A percentile compares a stretch with the other conserved stretches of the same genome.
These are phyloP conservation scores for Endotricha flammealis DNA, from an alignment of 2,888 invertebrate species.

Conservation along the genomic window DNA sequence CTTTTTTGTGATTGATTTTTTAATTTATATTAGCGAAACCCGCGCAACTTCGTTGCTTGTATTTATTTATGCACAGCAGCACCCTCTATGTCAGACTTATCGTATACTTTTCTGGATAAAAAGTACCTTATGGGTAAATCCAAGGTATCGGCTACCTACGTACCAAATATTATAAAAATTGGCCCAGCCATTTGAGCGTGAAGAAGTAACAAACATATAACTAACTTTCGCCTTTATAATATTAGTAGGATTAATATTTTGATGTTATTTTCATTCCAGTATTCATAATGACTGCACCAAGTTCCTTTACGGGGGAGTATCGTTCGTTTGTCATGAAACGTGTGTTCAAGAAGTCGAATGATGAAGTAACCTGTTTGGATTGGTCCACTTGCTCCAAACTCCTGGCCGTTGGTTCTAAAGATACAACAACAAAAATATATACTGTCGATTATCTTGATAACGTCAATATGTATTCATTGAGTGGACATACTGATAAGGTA, in stretches of 20 bases:
- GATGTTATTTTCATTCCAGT: constrained; percentile 69
- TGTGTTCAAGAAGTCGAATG: constrained; percentile 88
- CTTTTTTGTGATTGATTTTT: too few species aligned
- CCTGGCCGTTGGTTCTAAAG: constrained; percentile 93
- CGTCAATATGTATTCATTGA: constrained; percentile 85
- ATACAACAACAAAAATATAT: constrained; percentile 91
- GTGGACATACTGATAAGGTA: constrained; percentile 92
- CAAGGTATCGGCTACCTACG: too few species aligned
- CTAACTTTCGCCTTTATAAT: too few species aligned
- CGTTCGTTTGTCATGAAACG: constrained; percentile 92
- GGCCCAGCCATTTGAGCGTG: too few species aligned
- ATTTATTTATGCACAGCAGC: too few species aligned
- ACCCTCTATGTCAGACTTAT: too few species aligned
- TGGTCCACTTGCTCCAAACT: constrained; percentile 96
- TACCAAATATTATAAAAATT: too few species aligned
- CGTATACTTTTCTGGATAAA: too few species aligned
- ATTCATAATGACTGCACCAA: constrained; percentile 91
- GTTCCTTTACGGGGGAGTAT: constrained; percentile 87
- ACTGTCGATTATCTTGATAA: constrained; percentile 86
- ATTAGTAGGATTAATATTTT: neutral
- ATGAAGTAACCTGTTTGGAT: constrained; percentile 90
- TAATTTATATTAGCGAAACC: neutral
- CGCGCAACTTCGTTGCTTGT: too few species aligned
- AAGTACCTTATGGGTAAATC: too few species aligned
- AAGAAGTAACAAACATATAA: too few species aligned